Percentiles rank a stretch among this genome's conserved stretches.
phyloP scores from a whole-genome alignment of 2,113 vertebrate species.

The Merops nubicus region DNA sequence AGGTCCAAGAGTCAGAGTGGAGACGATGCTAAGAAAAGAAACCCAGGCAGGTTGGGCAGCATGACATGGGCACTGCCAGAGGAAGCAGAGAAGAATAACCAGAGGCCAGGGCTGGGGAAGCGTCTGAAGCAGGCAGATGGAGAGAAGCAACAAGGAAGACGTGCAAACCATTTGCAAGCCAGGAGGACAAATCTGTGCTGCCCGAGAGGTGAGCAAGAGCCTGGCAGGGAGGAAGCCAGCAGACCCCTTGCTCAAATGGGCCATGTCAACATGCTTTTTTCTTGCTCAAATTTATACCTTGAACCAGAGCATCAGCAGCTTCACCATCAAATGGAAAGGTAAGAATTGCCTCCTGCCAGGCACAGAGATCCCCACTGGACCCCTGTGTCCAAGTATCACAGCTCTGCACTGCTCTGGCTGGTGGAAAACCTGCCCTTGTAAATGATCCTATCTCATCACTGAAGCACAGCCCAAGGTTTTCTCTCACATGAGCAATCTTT shows the following conservation, averaged over 20 bases:
- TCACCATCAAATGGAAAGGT: background rate
- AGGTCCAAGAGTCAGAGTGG: background rate
- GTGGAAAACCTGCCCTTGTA: background rate
- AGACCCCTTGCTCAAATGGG: background rate
- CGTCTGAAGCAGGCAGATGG: background rate
- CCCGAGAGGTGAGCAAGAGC: background rate
- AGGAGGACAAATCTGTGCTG: background rate
- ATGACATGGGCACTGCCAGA: fast-evolving
- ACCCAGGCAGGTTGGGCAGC: background rate
- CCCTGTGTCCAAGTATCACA: too few relatives aligned
- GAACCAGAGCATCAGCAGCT: background rate
- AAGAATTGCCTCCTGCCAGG: background rate
- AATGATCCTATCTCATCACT: background rate
- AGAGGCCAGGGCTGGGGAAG: background rate
- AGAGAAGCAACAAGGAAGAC: background rate
- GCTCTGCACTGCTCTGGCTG: background rate
- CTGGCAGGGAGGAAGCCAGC: background rate
- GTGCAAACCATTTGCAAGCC: fast-evolving
- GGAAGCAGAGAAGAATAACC: background rate
- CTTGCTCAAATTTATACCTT: background rate
- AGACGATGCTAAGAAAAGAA: background rate
- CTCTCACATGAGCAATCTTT: background rate
- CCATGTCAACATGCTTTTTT: background rate
- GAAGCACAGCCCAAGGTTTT: background rate
- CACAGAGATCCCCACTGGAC: background rate